Conservation (phyloP, 2,797 vertebrate species). For the Cetoscarus ocellatus region DNA sequence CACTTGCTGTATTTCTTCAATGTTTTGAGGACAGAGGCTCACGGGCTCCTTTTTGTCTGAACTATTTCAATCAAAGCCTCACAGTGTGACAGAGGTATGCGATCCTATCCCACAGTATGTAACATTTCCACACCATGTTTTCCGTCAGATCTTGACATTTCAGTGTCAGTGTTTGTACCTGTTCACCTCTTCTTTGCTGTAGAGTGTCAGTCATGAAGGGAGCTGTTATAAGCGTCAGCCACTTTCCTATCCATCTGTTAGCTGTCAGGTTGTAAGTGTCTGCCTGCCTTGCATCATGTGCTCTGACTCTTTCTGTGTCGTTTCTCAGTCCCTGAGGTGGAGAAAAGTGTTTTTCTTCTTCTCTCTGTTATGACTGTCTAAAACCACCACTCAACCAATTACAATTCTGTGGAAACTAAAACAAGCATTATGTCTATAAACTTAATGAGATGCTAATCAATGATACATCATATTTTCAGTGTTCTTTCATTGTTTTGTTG, state of each 20-base stretch:
- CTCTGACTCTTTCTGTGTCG: constrained; percentile 10
- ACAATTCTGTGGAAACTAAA: constrained; percentile 11
- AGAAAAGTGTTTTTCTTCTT: constrained; percentile 1
- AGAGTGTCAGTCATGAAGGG: too few species aligned
- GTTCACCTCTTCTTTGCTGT: constrained; percentile 6
- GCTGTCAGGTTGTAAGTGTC: background rate
- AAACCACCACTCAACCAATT: constrained; percentile 2
- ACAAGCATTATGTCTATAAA: constrained; percentile 1
- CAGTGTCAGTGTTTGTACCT: background rate
- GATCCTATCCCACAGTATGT: too few species aligned
- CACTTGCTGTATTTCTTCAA: too few species aligned
- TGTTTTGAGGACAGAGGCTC: too few species aligned
- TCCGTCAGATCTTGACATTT: constrained; percentile 1
- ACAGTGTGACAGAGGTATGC: too few species aligned
- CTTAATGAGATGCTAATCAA: constrained; percentile 11
- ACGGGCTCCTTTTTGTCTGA: too few species aligned
- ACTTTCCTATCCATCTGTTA: background rate
- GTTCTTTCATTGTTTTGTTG: constrained; percentile 9
- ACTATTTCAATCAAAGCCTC: too few species aligned
- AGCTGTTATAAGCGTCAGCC: background rate
- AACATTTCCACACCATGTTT: background rate
- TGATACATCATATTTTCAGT: constrained; percentile 22
- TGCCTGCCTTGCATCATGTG: background rate
- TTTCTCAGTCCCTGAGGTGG: background rate
- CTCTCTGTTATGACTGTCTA: constrained; percentile 7